These are phyloP conservation scores for Alviniconcha strummeri DNA, from an alignment of 2,888 invertebrate species.

Conservation along the genomic window DNA sequence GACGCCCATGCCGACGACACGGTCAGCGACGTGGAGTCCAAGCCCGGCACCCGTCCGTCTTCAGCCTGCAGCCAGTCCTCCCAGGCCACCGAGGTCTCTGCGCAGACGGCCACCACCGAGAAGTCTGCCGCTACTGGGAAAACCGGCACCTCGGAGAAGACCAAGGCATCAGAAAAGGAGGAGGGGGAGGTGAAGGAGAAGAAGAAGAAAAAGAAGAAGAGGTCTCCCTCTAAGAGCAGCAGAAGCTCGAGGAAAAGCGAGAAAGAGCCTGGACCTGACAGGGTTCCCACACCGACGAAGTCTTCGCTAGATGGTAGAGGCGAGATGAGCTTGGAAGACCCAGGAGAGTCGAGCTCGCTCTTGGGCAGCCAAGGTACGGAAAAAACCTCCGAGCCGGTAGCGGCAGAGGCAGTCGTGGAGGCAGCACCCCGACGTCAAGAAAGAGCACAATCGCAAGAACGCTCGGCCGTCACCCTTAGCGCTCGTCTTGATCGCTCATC, in stretches of 20 bases:
- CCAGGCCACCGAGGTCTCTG: neutral
- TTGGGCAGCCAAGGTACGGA: neutral
- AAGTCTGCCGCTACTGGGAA: neutral
- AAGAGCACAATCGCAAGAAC: neutral
- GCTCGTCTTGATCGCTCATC: neutral
- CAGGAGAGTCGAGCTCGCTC: slow-evolving; percentile 1
- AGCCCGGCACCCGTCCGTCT: slow-evolving; percentile 10
- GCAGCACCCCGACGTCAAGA: neutral
- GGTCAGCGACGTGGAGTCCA: slow-evolving; percentile 18
- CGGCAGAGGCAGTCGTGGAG: neutral
- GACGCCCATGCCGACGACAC: slow-evolving; percentile 10
- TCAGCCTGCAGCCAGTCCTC: slow-evolving; percentile 32
- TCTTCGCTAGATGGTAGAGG: slow-evolving; percentile 19
- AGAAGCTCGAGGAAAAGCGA: slow-evolving; percentile 16
- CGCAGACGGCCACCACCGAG: neutral
- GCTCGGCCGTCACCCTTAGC: neutral
- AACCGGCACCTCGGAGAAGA: neutral
- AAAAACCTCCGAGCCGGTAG: neutral
- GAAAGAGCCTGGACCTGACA: neutral
- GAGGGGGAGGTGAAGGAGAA: neutral
- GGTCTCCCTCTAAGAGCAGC: slow-evolving; percentile 18
- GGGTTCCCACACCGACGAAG: neutral
- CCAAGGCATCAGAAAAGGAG: neutral
- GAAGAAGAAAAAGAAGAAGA: slow-evolving; percentile 19
- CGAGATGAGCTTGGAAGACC: slow-evolving; percentile 23